These are phyloP conservation scores for Aeoliscus strigatus DNA, from an alignment of 2,797 vertebrate species.

Conservation along the genomic window DNA sequence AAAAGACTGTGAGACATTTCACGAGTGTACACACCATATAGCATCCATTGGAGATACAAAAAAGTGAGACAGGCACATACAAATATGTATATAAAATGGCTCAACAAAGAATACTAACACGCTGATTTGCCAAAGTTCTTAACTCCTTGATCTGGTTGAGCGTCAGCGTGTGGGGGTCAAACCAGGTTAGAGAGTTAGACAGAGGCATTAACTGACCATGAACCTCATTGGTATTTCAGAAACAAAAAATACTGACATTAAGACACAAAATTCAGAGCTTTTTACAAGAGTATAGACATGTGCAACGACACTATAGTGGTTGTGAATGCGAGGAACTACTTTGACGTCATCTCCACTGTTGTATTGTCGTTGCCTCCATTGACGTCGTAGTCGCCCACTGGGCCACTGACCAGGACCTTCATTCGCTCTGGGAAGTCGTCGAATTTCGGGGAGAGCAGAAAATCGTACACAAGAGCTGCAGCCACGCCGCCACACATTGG, in stretches of 20 bases:
- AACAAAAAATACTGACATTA: slow-evolving; percentile 18
- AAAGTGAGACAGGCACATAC: slow-evolving; percentile 50
- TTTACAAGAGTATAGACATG: slow-evolving; percentile 50
- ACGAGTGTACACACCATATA: slow-evolving; percentile 59
- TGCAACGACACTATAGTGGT: slow-evolving; percentile 27
- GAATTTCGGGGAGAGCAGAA: slow-evolving; percentile 85
- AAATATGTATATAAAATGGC: slow-evolving; percentile 62
- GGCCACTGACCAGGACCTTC: slow-evolving; percentile 90
- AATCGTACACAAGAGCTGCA: slow-evolving; percentile 90
- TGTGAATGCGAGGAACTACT: slow-evolving; percentile 59
- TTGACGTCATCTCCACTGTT: slow-evolving; percentile 89
- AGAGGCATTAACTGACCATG: slow-evolving; percentile 28
- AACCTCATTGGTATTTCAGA: slow-evolving; percentile 35
- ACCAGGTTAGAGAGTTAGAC: slow-evolving; percentile 38
- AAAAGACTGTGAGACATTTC: slow-evolving; percentile 65
- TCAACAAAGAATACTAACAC: slow-evolving; percentile 67
- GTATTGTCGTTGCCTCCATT: slow-evolving; percentile 81
- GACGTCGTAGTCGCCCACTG: slow-evolving; percentile 86
- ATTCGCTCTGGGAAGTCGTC: slow-evolving; percentile 85
- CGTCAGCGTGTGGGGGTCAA: slow-evolving; percentile 22
- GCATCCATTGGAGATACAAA: slow-evolving; percentile 53
- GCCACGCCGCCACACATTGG: slow-evolving; percentile 88
- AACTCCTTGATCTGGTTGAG: slow-evolving; percentile 6
- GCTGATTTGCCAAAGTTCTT: slow-evolving; percentile 13
- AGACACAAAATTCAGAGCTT: slow-evolving; percentile 38